These are phyloP conservation scores for Helobdella robusta DNA, from an alignment of 2,888 invertebrate species.

Conservation along the genomic window DNA sequence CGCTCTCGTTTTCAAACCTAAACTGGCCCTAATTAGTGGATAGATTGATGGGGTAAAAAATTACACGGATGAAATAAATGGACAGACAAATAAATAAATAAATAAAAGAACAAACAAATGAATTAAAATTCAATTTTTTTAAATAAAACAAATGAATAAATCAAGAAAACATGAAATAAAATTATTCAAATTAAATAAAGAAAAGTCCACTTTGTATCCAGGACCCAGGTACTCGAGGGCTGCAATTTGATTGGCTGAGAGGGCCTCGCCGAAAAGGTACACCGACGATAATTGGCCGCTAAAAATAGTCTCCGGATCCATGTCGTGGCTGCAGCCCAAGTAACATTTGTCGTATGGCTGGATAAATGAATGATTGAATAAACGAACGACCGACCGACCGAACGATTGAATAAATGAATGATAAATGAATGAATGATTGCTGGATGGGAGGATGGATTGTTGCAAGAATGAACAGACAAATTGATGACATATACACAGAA, in stretches of 20 bases:
- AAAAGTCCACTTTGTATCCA: slow-evolving; percentile 75
- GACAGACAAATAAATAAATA: background rate
- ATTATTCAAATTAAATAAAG: background rate
- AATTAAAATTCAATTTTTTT: background rate
- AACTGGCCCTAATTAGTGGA: slow-evolving; percentile 81
- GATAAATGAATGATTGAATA: slow-evolving; percentile 33
- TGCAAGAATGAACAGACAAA: no score
- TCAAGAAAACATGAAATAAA: background rate
- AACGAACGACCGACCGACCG: no score
- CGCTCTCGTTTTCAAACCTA: slow-evolving; percentile 96
- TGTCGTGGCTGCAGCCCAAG: slow-evolving; percentile 91
- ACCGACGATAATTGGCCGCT: slow-evolving; percentile 85
- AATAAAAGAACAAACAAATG: background rate
- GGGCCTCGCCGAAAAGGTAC: slow-evolving; percentile 92
- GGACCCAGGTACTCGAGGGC: slow-evolving; percentile 96
- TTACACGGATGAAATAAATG: background rate
- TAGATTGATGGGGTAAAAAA: background rate
- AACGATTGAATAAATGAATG: no score
- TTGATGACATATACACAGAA: no score
- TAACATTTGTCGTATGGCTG: slow-evolving; percentile 99
- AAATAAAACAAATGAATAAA: background rate
- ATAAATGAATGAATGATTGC: no score
- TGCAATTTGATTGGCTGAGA: slow-evolving; percentile 93
- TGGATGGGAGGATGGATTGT: no score
- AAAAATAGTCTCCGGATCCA: slow-evolving; percentile 92